Evolutionary conservation across 2,797 vertebrate species (phyloP).

Genomic region (Xiphophorus birchmanni): DNA sequence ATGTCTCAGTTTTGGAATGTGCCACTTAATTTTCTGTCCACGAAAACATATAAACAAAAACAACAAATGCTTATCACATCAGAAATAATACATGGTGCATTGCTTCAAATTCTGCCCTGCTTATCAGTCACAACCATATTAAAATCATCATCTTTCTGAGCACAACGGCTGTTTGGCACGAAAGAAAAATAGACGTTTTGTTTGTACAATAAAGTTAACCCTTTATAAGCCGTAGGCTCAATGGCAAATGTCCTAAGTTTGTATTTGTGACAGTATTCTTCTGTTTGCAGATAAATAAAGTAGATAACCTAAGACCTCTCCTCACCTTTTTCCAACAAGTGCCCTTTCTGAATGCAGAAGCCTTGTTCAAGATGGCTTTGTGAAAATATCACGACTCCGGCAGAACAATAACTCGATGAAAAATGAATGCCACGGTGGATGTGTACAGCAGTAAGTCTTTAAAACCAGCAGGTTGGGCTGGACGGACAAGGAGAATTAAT

Average conservation of each 20-base stretch:
- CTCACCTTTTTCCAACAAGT: background rate
- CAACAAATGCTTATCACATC: background rate
- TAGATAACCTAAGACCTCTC: background rate
- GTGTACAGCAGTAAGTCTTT: conserved; percentile 34
- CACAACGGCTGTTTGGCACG: background rate
- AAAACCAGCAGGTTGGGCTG: conserved; percentile 43
- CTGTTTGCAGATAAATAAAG: background rate
- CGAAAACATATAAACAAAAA: background rate
- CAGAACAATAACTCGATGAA: conserved; percentile 45
- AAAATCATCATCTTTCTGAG: background rate
- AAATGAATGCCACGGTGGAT: conserved; percentile 30
- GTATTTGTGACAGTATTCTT: conserved; percentile 12
- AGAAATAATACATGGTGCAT: background rate
- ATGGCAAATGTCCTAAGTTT: background rate
- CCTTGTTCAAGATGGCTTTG: background rate
- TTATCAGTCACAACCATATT: background rate
- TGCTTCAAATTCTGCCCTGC: background rate
- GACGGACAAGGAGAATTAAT: conserved; percentile 51
- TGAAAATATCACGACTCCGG: conserved; percentile 4
- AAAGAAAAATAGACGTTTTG: background rate
- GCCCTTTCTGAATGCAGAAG: background rate
- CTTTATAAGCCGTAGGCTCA: background rate
- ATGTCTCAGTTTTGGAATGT: background rate
- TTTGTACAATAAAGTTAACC: background rate
- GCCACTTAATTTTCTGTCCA: background rate